phyloP scores from a whole-genome alignment of 2,797 vertebrate species.

The Arnoldichthys spilopterus region DNA sequence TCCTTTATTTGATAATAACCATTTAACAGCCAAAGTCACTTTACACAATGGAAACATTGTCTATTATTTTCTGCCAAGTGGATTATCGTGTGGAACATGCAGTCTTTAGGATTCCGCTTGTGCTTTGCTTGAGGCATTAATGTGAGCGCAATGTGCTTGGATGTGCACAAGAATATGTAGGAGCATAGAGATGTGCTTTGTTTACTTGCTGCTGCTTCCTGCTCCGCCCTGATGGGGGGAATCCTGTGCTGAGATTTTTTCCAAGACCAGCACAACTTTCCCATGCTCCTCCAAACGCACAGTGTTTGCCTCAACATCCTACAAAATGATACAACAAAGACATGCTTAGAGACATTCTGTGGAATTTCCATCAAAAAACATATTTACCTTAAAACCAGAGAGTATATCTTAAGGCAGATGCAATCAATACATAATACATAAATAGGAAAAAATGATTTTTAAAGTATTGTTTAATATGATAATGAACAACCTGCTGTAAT shows the following conservation, averaged over 20 bases:
- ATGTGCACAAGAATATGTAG: background rate
- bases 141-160: background rate
- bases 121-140: background rate
- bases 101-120: background rate
- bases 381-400: too few relatives aligned
- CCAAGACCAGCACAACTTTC: slow-evolving; percentile 91
- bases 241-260: slow-evolving; percentile 79
- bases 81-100: background rate
- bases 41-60: slow-evolving; percentile 41
- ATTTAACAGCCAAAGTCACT: background rate
- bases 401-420: too few relatives aligned
- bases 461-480: too few relatives aligned
- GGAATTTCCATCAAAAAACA: slow-evolving; percentile 1
- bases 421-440: too few relatives aligned
- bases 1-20: slow-evolving; percentile 28
- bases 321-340: slow-evolving; percentile 14
- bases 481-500: background rate
- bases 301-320: slow-evolving; percentile 97
- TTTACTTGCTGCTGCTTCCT: slow-evolving; percentile 79
- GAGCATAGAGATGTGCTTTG: slow-evolving; percentile 21
- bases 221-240: slow-evolving; percentile 69
- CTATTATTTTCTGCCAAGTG: background rate
- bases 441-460: too few relatives aligned
- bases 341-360: background rate
- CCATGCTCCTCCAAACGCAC: slow-evolving; percentile 95